Percentiles rank a stretch among this genome's conserved stretches.
Evolutionary conservation across 1,140 invertebrate genomes (phyloP).

Genomic region (Phenacoccus solenopsis): DNA sequence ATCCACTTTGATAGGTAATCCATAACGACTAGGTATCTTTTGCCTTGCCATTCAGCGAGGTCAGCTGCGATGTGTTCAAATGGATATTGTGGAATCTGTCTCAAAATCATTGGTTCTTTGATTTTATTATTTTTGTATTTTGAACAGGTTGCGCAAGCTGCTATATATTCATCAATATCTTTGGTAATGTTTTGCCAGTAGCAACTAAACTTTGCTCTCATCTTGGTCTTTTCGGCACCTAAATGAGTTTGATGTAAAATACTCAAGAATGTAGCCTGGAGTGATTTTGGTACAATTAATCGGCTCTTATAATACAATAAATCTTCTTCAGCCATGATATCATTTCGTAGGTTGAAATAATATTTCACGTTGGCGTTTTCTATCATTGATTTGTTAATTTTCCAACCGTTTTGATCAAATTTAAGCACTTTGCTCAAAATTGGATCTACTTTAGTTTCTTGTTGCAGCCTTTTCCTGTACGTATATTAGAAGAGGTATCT

Average conservation of each 20-base stretch:
- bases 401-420: constrained; percentile 10
- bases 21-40: constrained; percentile 31
- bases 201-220: constrained; percentile 16
- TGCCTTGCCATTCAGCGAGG: constrained; percentile 29
- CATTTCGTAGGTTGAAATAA: constrained; percentile 10
- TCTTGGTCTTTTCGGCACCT: constrained; percentile 17
- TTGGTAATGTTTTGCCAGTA: constrained; percentile 23
- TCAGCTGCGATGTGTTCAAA: constrained; percentile 32
- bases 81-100: constrained; percentile 28
- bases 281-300: constrained; percentile 15
- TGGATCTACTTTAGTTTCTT: constrained; percentile 27
- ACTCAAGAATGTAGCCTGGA: background rate
- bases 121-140: constrained; percentile 25
- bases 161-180: constrained; percentile 21
- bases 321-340: constrained; percentile 5
- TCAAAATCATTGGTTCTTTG: constrained; percentile 30
- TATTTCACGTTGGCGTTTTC: background rate
- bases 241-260: constrained; percentile 15
- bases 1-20: constrained; percentile 25
- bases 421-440: constrained; percentile 18
- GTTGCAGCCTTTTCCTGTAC: constrained; percentile 31
- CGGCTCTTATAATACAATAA: constrained; percentile 12
- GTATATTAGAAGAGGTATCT: too few relatives aligned
- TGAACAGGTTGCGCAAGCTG: constrained; percentile 20
- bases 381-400: constrained; percentile 18